phyloP scores from a whole-genome alignment of 1,140 invertebrate species.

The Heliothis subflexa region DNA sequence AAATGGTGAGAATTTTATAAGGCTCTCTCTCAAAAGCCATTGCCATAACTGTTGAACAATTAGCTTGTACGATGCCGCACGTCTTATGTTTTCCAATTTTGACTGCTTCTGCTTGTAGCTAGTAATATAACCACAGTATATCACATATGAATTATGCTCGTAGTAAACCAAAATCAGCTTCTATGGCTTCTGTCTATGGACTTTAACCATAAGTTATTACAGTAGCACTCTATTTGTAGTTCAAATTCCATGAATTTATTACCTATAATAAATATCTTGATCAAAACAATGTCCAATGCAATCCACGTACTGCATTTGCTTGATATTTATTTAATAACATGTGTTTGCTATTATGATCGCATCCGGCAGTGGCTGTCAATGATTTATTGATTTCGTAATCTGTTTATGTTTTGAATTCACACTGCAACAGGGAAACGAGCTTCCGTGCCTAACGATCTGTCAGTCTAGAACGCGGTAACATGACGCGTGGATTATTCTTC shows the following conservation, averaged over 20 bases:
- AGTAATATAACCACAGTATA: not conserved
- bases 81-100: no score
- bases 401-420: conserved; percentile 41
- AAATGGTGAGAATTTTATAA: not conserved
- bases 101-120: no score
- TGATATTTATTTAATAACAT: conserved; percentile 41
- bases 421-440: conserved; percentile 37
- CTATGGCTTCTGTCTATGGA: no score
- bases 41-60: no score
- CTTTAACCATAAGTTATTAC: no score
- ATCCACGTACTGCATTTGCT: conserved; percentile 36
- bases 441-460: conserved; percentile 10
- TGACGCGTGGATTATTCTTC: conserved; percentile 4
- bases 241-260: no score
- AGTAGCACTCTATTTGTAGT: no score
- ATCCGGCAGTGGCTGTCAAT: conserved; percentile 40
- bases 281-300: conserved; percentile 33
- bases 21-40: not conserved
- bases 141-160: not conserved
- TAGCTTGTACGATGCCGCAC: no score
- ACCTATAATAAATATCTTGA: conserved; percentile 24
- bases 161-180: not conserved
- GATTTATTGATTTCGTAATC: conserved; percentile 43
- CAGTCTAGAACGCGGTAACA: conserved; percentile 1
- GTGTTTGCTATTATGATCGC: conserved; percentile 36